A percentile compares a stretch with the other conserved stretches of the same genome.
phyloP scores from a whole-genome alignment of 2,888 invertebrate species.

The Ommatoiulus sabulosus region DNA sequence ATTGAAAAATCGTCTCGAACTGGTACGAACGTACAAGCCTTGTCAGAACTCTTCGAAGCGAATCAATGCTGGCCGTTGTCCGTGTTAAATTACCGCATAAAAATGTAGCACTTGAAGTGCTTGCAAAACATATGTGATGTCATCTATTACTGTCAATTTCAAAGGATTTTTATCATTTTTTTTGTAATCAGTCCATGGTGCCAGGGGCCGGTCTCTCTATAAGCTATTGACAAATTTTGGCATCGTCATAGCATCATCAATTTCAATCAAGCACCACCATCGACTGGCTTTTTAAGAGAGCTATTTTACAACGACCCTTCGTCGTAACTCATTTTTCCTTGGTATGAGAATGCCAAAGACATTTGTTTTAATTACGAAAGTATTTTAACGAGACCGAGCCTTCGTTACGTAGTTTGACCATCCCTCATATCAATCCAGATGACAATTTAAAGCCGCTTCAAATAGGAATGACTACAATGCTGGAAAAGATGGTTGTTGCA shows the following conservation, averaged over 20 bases:
- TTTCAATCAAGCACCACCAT: not conserved
- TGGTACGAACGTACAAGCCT: no score
- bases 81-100: no score
- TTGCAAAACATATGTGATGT: no score
- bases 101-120: no score
- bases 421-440: not conserved
- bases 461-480: not conserved
- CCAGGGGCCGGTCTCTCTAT: not conserved
- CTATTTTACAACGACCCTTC: not conserved
- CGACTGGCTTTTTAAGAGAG: no score
- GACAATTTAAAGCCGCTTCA: not conserved
- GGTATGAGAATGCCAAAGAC: not conserved
- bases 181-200: not conserved
- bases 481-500: not conserved
- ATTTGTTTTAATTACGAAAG: not conserved
- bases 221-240: not conserved
- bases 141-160: not conserved
- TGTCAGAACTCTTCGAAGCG: no score
- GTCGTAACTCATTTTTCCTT: not conserved
- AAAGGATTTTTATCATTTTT: not conserved
- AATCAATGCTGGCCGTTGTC: no score
- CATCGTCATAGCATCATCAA: not conserved
- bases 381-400: not conserved
- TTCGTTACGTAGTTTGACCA: not conserved
- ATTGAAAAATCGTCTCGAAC: no score